Conservation (phyloP, 1,140 invertebrate genomes). For the Panagrolaimus sp. region DNA sequence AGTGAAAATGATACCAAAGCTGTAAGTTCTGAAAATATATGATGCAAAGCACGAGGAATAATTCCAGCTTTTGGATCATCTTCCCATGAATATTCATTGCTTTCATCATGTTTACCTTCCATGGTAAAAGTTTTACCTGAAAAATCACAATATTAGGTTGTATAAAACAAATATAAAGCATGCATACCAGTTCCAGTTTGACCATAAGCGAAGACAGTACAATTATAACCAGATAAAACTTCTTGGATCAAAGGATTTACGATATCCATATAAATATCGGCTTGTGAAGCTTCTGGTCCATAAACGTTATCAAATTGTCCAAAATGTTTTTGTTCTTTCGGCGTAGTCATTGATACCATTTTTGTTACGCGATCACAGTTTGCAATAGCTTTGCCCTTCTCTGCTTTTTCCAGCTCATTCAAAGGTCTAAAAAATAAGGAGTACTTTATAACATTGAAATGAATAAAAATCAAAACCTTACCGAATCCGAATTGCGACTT, state of each 20-base stretch:
- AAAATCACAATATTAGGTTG: no score
- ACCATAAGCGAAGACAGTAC: slow-evolving; percentile 96
- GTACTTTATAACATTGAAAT: slow-evolving; percentile 15
- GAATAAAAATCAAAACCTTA: slow-evolving; percentile 59
- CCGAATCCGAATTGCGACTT: slow-evolving; percentile 80
- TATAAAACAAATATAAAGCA: no score
- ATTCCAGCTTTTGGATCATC: slow-evolving; percentile 65
- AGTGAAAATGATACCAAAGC: slow-evolving; percentile 48
- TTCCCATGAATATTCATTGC: slow-evolving; percentile 69
- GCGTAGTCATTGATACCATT: slow-evolving; percentile 70
- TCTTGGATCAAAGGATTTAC: slow-evolving; percentile 82
- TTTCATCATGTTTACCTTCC: slow-evolving; percentile 72
- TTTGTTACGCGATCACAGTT: slow-evolving; percentile 66
- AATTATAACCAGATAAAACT: slow-evolving; percentile 88
- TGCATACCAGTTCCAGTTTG: slow-evolving; percentile 86
- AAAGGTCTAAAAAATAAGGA: slow-evolving; percentile 67
- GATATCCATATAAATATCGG: slow-evolving; percentile 80
- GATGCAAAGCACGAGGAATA: slow-evolving; percentile 62
- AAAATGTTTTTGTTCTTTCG: slow-evolving; percentile 66
- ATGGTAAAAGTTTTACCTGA: slow-evolving; percentile 96
- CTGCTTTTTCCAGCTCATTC: slow-evolving; percentile 70
- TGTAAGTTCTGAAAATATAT: slow-evolving; percentile 62
- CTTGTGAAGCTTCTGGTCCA: slow-evolving; percentile 64
- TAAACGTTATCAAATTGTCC: slow-evolving; percentile 70
- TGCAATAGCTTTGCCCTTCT: slow-evolving; percentile 69